Evolutionary conservation across 1,140 invertebrate genomes (phyloP), one percentile per base, ranked within the genome.

Genomic region (Zaprionus nigranus): DNA sequence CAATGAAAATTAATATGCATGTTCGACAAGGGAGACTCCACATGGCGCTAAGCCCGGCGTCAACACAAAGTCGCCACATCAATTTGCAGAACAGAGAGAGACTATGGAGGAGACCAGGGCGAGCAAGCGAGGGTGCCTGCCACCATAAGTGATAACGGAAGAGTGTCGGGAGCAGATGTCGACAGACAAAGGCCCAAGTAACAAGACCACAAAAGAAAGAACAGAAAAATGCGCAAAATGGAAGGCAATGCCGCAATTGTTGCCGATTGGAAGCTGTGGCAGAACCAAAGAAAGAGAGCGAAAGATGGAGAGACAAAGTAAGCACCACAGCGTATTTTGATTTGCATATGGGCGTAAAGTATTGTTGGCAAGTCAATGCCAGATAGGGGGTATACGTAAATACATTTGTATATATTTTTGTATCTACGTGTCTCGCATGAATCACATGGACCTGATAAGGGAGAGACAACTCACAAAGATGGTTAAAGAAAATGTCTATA

Each of bases 271-370:
- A 63, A 53, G 68, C 68, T 53, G 53, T 46, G 59, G 43, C 54
- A 59, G 34, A 34, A 61, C 43, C 26, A 66, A 28, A 34, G 54
- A 53, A 58, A 75, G 54, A 56, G 9, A 22, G 61, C 26, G 30
- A 17, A 30, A 49, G 17, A 75, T 22, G 66, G 36, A 58, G 67
- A 79, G 30, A 34, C 9, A 34, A 0, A 13, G n/a, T 9, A 46
- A 4, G n/a, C 20, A 13, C 0, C 12, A 24, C 3, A 9, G 36
- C 28, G 46, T 22, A 60, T 20, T 61, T 20, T 57, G 75, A 81
- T 78, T 85, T 85, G 78, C 81, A 84, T 84, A 81, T 65, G 59
- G 61, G 46, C 58, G 30, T 54, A 75, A 77, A 67, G 78, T 73
- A 70, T 66, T 72, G 67, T 77, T 76, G 60, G 22, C 61, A 75